phyloP scores from a whole-genome alignment of 2,113 vertebrate species.

The Salminus brasiliensis region DNA sequence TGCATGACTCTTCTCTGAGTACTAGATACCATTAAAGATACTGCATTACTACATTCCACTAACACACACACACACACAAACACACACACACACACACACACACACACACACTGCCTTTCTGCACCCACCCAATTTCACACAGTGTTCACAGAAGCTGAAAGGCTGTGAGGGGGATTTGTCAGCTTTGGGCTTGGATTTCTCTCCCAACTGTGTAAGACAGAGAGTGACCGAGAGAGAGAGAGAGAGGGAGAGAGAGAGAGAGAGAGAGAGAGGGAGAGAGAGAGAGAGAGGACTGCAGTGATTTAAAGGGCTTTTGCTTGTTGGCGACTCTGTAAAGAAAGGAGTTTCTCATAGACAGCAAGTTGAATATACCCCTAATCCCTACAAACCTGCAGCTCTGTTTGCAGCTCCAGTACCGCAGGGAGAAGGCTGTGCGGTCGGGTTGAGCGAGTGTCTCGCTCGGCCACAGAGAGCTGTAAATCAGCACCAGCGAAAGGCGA shows the following conservation, averaged over 20 bases:
- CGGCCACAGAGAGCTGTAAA: constrained; percentile 8
- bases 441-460: neutral
- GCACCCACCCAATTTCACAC: neutral
- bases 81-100: neutral
- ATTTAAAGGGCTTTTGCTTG: constrained; percentile 43
- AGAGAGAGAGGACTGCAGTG: neutral
- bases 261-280: neutral
- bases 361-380: constrained; percentile 30
- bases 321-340: constrained; percentile 5
- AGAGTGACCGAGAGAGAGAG: neutral
- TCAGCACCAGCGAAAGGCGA: constrained; percentile 12
- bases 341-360: constrained; percentile 2
- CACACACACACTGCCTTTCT: no score
- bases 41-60: constrained; percentile 6
- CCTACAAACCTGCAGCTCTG: constrained; percentile 1
- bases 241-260: neutral
- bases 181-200: constrained; percentile 31
- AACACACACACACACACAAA: neutral
- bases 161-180: constrained; percentile 34
- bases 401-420: neutral
- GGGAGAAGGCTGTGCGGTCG: neutral
- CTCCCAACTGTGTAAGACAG: neutral
- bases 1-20: constrained; percentile 13
- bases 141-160: constrained; percentile 6
- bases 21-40: neutral